These are phyloP conservation scores for Syngnathus rostellatus DNA, from an alignment of 2,797 vertebrate genomes.

Conservation along the genomic window DNA sequence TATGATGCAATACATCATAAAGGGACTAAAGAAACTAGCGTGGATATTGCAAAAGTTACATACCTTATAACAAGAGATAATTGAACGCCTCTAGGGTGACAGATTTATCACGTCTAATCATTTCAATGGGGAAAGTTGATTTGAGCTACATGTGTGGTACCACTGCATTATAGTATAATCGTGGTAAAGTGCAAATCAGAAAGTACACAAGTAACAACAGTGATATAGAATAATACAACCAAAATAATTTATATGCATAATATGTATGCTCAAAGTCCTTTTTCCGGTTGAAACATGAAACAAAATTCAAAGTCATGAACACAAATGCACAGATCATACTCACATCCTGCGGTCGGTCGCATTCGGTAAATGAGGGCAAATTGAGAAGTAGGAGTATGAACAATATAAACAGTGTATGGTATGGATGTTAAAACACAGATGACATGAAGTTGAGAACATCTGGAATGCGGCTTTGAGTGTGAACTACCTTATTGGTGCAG, in stretches of 20 bases:
- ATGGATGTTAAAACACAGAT: not conserved
- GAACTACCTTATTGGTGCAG: constrained; percentile 81
- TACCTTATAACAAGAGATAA: no score
- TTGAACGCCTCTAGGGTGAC: no score
- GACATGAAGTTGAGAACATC: not conserved
- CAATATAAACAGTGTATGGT: not conserved
- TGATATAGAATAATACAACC: not conserved
- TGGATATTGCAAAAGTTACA: not conserved
- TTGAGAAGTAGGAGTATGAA: not conserved
- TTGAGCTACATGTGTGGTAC: no score
- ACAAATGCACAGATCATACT: not conserved
- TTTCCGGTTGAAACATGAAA: not conserved
- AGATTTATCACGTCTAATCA: no score
- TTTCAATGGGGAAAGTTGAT: no score
- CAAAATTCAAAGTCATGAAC: not conserved
- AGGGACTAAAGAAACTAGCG: not conserved
- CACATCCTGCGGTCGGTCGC: not conserved
- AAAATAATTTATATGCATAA: not conserved
- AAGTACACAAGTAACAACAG: not conserved
- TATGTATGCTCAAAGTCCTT: not conserved
- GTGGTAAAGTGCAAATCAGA: not conserved
- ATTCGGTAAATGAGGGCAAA: not conserved
- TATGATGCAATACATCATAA: not conserved
- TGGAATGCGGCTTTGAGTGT: not conserved
- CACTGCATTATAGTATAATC: not conserved